Evolutionary conservation across 2,888 invertebrate species (phyloP).

Genomic region (Pseudeuparius sepicola): DNA sequence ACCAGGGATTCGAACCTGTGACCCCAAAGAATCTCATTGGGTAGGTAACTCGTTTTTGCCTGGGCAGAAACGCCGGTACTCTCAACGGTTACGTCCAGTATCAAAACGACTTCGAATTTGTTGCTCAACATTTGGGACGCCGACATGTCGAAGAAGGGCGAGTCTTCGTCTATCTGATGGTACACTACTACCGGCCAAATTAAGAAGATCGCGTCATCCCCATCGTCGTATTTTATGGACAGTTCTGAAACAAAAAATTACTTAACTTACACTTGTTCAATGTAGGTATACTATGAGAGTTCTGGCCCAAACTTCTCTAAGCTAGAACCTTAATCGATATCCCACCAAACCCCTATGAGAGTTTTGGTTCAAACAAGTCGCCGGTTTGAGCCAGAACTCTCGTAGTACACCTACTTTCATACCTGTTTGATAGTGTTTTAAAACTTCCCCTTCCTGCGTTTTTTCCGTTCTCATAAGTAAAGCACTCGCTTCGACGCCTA

Average conservation of each 20-base stretch:
- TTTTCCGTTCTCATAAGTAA: conserved; percentile 64
- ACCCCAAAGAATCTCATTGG: conserved; percentile 77
- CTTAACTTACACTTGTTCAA: no score
- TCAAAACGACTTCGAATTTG: conserved; percentile 77
- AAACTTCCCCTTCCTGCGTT: conserved; percentile 69
- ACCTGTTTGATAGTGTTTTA: conserved; percentile 60
- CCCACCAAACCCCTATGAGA: no score
- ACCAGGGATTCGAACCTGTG: conserved; percentile 76
- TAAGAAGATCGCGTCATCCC: conserved; percentile 81
- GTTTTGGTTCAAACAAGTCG: no score
- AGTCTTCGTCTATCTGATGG: conserved; percentile 74
- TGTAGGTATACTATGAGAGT: no score
- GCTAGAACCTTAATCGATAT: no score
- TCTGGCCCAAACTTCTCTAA: no score
- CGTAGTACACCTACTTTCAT: no score
- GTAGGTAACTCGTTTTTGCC: conserved; percentile 72
- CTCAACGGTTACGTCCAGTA: conserved; percentile 83
- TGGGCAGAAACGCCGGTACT: conserved; percentile 68
- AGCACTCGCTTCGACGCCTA: conserved; percentile 79
- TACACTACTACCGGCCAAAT: conserved; percentile 93
- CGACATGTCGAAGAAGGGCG: conserved; percentile 82
- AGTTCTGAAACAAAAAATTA: conserved; percentile 57
- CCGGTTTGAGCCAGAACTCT: no score
- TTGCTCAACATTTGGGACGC: conserved; percentile 73
- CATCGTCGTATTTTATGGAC: conserved; percentile 53